These are phyloP conservation scores for Drosophila nannoptera DNA, from an alignment of 1,140 invertebrate genomes.

Conservation along the genomic window DNA sequence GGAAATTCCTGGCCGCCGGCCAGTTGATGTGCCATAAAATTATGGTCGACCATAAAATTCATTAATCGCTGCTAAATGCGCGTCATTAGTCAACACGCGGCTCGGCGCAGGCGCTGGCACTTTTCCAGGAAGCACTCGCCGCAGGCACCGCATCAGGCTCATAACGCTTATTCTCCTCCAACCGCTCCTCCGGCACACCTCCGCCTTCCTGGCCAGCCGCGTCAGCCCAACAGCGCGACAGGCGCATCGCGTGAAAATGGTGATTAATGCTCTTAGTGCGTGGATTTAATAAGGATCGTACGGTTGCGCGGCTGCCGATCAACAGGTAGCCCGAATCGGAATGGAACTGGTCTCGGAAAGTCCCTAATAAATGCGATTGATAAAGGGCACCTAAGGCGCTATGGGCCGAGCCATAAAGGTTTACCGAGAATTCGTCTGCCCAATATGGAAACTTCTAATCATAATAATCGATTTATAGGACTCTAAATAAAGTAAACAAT, in stretches of 20 bases:
- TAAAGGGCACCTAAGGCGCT: constrained; percentile 29
- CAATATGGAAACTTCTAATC: neutral
- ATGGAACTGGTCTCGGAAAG: constrained; percentile 60
- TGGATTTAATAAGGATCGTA: constrained; percentile 73
- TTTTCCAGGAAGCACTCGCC: constrained; percentile 63
- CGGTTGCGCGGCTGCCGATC: constrained; percentile 33
- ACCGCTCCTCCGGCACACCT: neutral
- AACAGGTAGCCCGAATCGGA: constrained; percentile 49
- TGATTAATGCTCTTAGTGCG: constrained; percentile 73
- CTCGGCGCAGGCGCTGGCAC: constrained; percentile 46
- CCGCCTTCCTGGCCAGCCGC: constrained; percentile 38
- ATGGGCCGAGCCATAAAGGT: neutral
- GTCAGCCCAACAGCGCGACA: constrained; percentile 43
- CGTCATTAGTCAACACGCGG: constrained; percentile 75
- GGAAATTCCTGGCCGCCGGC: constrained; percentile 58
- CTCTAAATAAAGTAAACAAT: no score
- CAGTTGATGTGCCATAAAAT: constrained; percentile 76
- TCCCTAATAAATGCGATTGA: constrained; percentile 65
- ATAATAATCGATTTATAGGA: no score
- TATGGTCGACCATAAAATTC: constrained; percentile 74
- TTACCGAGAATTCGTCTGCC: constrained; percentile 1
- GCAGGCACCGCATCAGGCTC: constrained; percentile 46
- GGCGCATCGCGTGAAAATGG: constrained; percentile 70
- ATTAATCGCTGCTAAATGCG: constrained; percentile 77
- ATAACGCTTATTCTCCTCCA: constrained; percentile 9